Evolutionary conservation across 2,113 vertebrate genomes (phyloP).

Genomic region (Struthidea cinerea): DNA sequence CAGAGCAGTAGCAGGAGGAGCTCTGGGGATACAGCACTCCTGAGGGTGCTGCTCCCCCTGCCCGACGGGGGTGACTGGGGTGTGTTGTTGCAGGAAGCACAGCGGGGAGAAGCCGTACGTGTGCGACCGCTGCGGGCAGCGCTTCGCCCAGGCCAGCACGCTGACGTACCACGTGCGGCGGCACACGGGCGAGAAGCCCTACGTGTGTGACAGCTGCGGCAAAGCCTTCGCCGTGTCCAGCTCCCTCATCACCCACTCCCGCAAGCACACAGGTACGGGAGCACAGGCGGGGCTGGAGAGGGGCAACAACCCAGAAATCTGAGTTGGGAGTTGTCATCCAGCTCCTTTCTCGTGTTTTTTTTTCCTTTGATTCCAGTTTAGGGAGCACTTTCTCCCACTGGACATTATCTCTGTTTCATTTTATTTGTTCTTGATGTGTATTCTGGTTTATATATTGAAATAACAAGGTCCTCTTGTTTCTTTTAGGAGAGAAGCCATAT

Average conservation of each 20-base stretch:
- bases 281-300: fast-evolving
- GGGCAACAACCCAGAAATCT: fast-evolving
- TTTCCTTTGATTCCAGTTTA: background rate
- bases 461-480: conserved; percentile 51
- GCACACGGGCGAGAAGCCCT: conserved; percentile 97
- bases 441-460: background rate
- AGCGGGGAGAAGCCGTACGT: conserved; percentile 98
- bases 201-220: conserved; percentile 94
- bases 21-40: background rate
- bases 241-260: conserved; percentile 93
- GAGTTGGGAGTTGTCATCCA: fast-evolving
- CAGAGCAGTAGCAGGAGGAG: background rate
- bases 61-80: background rate
- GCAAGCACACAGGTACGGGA: conserved; percentile 92
- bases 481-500: conserved; percentile 85
- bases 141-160: conserved; percentile 95
- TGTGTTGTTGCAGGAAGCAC: conserved; percentile 79
- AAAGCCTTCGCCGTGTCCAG: conserved; percentile 97
- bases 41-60: background rate
- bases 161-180: conserved; percentile 94
- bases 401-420: fast-evolving
- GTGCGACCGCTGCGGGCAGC: conserved; percentile 91
- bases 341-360: background rate
- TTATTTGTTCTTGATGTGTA: background rate
- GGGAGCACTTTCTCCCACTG: background rate